Conservation (phyloP, 2,797 vertebrate genomes). For the Pogoniulus pusillus region DNA sequence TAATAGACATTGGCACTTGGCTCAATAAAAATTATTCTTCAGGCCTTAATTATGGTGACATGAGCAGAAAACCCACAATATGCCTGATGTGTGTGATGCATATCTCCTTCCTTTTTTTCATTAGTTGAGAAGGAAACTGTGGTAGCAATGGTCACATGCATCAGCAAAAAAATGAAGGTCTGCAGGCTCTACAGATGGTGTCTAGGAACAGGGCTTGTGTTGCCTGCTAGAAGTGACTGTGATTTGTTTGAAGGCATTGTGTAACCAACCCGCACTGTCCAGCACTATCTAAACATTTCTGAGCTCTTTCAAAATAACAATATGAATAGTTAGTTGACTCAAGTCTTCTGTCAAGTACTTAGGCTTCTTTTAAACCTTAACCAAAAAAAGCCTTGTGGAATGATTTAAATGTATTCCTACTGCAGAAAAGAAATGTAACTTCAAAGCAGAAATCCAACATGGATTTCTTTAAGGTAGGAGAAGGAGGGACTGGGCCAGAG, state of each 20-base stretch:
- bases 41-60: not conserved
- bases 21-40: not conserved
- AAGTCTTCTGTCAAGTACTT: not conserved
- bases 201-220: not conserved
- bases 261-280: constrained; percentile 16
- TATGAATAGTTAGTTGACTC: not conserved
- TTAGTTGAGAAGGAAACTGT: not conserved
- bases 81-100: not conserved
- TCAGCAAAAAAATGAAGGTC: not conserved
- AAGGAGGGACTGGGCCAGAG: not conserved
- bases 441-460: not conserved
- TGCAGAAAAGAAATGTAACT: not conserved
- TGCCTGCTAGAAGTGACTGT: not conserved
- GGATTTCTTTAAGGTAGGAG: constrained; percentile 34
- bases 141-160: not conserved
- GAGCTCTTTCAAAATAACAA: not conserved
- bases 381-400: not conserved
- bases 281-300: not conserved
- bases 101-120: not conserved
- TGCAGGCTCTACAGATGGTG: not conserved
- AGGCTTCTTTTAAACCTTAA: not conserved
- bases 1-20: not conserved
- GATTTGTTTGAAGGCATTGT: constrained; percentile 29
- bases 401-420: not conserved
- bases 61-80: not conserved